phyloP scores from a whole-genome alignment of 53 echinoderm and acorn worm genomes.

The Hippasteria phrygiana region DNA sequence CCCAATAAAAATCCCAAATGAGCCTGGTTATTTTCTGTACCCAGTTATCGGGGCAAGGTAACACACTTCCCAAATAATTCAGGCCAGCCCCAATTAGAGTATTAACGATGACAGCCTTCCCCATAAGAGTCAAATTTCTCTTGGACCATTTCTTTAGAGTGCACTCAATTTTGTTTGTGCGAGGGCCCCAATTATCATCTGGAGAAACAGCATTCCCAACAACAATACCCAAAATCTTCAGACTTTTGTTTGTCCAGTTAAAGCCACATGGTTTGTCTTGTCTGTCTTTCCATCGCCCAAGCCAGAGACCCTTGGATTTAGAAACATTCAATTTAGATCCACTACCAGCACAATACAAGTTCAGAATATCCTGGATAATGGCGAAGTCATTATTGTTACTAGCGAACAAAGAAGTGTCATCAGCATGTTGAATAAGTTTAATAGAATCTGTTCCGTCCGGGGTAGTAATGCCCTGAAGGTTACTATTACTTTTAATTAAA shows the following conservation, averaged over 20 bases:
- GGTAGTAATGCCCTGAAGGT: background rate
- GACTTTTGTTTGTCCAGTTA: background rate
- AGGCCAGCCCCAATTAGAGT: constrained; percentile 4
- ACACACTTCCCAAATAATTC: background rate
- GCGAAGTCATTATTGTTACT: background rate
- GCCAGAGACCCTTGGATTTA: constrained; percentile 29
- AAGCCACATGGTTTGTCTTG: background rate
- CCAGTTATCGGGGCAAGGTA: background rate
- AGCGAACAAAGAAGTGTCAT: background rate
- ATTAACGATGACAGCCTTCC: constrained; percentile 6
- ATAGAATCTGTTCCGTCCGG: background rate
- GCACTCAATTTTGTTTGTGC: background rate
- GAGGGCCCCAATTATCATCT: no score
- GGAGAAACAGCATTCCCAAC: background rate
- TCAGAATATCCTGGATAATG: background rate
- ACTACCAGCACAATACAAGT: background rate
- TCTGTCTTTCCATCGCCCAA: background rate
- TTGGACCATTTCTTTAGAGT: constrained; percentile 7
- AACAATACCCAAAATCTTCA: constrained; percentile 13
- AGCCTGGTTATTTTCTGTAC: background rate
- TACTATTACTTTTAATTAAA: background rate
- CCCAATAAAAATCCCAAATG: background rate
- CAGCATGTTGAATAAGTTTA: constrained; percentile 2
- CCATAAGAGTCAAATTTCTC: background rate
- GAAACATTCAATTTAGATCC: constrained; percentile 20